Base-by-base conservation (phyloP, 1,140 invertebrate species). In the Leptinotarsa undecemlineata region DNA sequence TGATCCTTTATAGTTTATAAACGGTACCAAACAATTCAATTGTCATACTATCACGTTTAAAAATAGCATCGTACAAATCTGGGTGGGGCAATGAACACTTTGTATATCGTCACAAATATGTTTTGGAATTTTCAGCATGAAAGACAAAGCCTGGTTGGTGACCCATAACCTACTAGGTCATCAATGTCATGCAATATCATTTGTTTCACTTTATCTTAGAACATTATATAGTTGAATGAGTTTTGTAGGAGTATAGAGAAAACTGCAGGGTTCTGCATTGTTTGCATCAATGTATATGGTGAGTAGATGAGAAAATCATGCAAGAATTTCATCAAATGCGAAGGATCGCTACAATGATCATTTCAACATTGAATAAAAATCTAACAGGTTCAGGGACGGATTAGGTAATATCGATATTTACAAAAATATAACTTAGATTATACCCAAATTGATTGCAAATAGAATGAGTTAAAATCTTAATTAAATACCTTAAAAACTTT, bases 101-200 rank as follows among this genome's bases (percentile, higher is more conserved):
- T 57, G 51, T 57, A 57, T n/a, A 57, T 57, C 14, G n/a, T 8
- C 3, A 57, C 51, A 19, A 57, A 57, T 19, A 57, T n/a, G 17
- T 4, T 19, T 5, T 42, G 6, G 20, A 8, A 64, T 26, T 23
- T 23, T 14, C 4, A 64, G 63, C 26, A 64, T 5, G 21, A 23
- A 19, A 21, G 14, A 66, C 63, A 66, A 64, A 64, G 21, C 23
- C 63, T n/a, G 63, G 63, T 66, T 66, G 63, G 33, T 66, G 63
- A 66, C 63, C 63, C 23, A 66, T 21, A 21, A 15, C 20, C 63
- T 19, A 64, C 63, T 23, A 64, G 26, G 21, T 20, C 51, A 57
- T 57, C 14, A 19, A 57, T 57, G 51, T 57, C 17, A 57, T 57
- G 51, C 51, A 57, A 66, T 20, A 26, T 20, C 0, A 33, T 33